Evolutionary conservation across 2,797 vertebrate genomes (phyloP), one percentile per base, ranked within the genome.

Genomic region (Enteromius fasciolatus): DNA sequence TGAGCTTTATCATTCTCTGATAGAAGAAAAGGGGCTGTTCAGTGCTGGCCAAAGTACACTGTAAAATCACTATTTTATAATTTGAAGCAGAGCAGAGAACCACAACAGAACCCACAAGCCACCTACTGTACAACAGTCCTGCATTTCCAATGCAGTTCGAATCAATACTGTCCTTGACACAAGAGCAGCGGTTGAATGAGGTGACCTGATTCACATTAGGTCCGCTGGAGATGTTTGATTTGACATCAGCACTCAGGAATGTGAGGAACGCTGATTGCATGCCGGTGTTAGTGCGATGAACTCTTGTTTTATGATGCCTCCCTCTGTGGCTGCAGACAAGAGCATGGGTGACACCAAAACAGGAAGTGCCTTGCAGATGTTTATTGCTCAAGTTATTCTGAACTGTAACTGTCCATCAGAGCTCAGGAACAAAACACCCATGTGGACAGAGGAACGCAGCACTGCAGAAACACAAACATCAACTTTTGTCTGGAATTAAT

Each of bases 311-410:
- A 64, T 82, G 84, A 85, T 88, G 91, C 91, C 90, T 92, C 91
- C 90, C 90, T 91, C 33, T 41, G 86, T 91, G 88, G 87, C 91
- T 91, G 90, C 90, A 89, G 83, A 81, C 88, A 87, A 91, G 89
- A 88, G 92, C 90, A 92, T 90, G 90, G 90, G 92, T 90, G 89
- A 94, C 94, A 94, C 91, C 91, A 94, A 84, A 95, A 95, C 94
- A 95, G 94, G 94, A 95, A 95, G 87, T 50, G 18, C 88, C 91
- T 93, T 88, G 89, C 92, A 79, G 90, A 93, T 93, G 93, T 94
- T 94, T 94, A 93, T 91, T 89, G 90, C 87, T 80, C 46, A 64
- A 82, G 2, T 90, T 88, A 93, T 93, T 70, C 72, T 75, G 31
- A 75, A 68, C 25, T 52, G 69, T 36, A 69, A 61, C 14, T 72